Evolutionary conservation across 2,888 invertebrate species (phyloP), one percentile per base, ranked within the genome.

Genomic region (Scaptomyza polygonia): DNA sequence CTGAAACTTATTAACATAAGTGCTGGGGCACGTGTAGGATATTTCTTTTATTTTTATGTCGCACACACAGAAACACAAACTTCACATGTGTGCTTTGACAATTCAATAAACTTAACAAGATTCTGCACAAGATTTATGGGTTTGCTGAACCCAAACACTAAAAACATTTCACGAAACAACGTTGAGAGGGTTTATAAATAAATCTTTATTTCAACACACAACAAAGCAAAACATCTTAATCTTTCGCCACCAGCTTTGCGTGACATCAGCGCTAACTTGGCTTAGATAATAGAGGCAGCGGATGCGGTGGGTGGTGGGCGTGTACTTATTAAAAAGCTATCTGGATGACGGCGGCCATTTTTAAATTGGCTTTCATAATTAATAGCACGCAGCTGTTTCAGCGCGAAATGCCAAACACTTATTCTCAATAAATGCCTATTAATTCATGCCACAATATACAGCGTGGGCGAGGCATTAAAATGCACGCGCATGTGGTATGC

Each of bases 101-200:
- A 88, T 86, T 86, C 88, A 86, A 86, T 88, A 88, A 86, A 88
- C 88, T 88, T 79, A 86, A 76, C 78, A 79, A 83, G 76, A 78
- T 71, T 86, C 88, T 83, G 73, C 64, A 55, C 32, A 69, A 88
- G 88, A 86, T 86, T 88, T 86, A 86, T 86, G 82, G 80, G 86
- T 79, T 72, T 76, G 61, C 74, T 75, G 86, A 88, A 88, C 79
- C 64, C 77, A 64, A 68, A 54, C 21, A 43, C 25, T 36, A 18
- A 32, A 36, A 44, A 27, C 14, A 34, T 32, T 25, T 25, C 14
- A 43, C 49, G 7, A 66, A 74, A 67, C 67, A 64, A 61, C 67
- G 66, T 45, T 45, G 49, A 64, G 68, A 45, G 67, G 70, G 72
- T 85, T 81, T 25, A 25, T 25, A 25, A 25, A 80, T 87, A 86